Evolutionary conservation across 2,888 invertebrate genomes (phyloP).

Genomic region (Amiota minor): DNA sequence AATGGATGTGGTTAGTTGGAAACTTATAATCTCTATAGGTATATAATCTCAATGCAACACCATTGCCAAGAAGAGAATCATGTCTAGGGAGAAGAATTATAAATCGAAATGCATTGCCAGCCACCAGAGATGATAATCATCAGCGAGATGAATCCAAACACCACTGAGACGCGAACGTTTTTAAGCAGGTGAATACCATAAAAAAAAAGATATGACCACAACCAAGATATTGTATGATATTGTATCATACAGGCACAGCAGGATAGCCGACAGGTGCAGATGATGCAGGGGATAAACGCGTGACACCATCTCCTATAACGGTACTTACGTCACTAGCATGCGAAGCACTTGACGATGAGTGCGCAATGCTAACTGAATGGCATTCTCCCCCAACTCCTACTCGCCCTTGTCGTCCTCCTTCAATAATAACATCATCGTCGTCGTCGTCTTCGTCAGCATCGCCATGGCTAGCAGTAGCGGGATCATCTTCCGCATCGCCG

Average conservation of each 20-base stretch:
- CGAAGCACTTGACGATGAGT: slow-evolving; percentile 55
- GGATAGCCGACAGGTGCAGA: background rate
- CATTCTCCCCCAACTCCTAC: background rate
- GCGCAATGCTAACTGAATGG: slow-evolving; percentile 72
- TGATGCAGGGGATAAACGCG: background rate
- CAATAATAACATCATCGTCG: slow-evolving; percentile 40
- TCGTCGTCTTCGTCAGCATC: slow-evolving; percentile 55
- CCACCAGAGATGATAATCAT: slow-evolving; percentile 5
- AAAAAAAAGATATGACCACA: slow-evolving; percentile 19
- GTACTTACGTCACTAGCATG: slow-evolving; percentile 69
- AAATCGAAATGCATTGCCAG: slow-evolving; percentile 39
- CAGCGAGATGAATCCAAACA: slow-evolving; percentile 35
- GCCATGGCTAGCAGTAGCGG: slow-evolving; percentile 68
- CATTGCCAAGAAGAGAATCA: background rate
- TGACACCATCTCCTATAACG: slow-evolving; percentile 38
- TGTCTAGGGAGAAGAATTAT: slow-evolving; percentile 31
- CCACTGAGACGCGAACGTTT: background rate
- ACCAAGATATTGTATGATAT: background rate
- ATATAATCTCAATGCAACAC: background rate
- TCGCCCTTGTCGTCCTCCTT: background rate
- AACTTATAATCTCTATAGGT: too few relatives aligned
- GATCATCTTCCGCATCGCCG: slow-evolving; percentile 51
- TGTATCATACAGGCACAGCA: background rate
- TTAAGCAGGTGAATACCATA: slow-evolving; percentile 13
- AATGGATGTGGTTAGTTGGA: too few relatives aligned